Evolutionary conservation across 2,797 vertebrate genomes (phyloP).

Genomic region (Cuniculus paca): DNA sequence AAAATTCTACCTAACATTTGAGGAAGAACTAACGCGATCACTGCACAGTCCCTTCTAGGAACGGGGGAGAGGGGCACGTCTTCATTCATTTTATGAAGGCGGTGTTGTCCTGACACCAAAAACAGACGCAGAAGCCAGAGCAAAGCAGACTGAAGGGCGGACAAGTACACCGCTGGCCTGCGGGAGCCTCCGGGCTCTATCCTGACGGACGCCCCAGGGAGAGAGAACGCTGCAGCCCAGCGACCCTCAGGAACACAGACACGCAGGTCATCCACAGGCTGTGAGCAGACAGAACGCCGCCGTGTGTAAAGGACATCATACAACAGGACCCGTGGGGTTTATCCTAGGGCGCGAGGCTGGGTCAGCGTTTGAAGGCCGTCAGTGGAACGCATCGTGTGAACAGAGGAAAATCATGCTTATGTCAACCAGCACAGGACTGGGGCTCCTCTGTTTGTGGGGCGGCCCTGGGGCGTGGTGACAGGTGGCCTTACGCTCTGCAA

Average conservation of each 20-base stretch:
- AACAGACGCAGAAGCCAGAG: not conserved
- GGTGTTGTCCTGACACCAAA: not conserved
- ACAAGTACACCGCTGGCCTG: no score
- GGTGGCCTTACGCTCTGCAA: not conserved
- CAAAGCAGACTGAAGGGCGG: not conserved
- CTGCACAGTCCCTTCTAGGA: not conserved
- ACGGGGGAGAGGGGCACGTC: not conserved
- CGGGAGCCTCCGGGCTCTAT: not conserved
- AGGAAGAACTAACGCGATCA: accelerated
- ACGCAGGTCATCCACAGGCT: no score
- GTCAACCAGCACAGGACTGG: not conserved
- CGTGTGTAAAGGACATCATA: not conserved
- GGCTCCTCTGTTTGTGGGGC: no score
- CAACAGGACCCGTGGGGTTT: not conserved
- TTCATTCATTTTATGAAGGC: not conserved
- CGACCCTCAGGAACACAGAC: not conserved
- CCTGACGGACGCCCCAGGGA: not conserved
- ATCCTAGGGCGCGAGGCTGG: not conserved
- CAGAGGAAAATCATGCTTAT: not conserved
- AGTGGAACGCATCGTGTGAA: no score
- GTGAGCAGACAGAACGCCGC: not conserved
- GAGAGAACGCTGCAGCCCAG: not conserved
- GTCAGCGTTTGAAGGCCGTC: not conserved
- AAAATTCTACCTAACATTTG: not conserved
- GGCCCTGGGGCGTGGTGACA: not conserved